These are phyloP conservation scores for Phymatocera aterrima DNA, from an alignment of 2,888 invertebrate species.

Conservation along the genomic window DNA sequence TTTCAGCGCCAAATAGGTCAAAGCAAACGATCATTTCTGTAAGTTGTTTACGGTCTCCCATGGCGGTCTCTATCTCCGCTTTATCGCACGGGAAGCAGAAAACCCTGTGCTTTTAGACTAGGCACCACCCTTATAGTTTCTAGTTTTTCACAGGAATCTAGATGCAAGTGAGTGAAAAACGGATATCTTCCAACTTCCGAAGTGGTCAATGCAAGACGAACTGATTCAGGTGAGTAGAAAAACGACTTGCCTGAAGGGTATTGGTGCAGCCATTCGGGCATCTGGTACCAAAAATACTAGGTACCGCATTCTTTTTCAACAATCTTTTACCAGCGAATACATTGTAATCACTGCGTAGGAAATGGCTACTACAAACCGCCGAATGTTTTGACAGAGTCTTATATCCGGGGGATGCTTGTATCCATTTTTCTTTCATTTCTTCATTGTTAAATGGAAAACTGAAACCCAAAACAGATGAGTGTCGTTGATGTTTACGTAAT, in stretches of 20 bases:
- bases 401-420: slow-evolving; percentile 38
- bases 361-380: slow-evolving; percentile 41
- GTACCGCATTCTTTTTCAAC: slow-evolving; percentile 41
- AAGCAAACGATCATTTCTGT: no score
- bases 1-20: no score
- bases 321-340: slow-evolving; percentile 19
- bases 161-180: no score
- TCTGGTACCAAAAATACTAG: slow-evolving; percentile 28
- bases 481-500: background rate
- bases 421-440: slow-evolving; percentile 40
- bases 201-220: no score
- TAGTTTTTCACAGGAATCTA: no score
- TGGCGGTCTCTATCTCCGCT: no score
- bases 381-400: slow-evolving; percentile 43
- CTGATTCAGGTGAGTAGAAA: no score
- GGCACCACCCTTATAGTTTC: no score
- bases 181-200: no score
- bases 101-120: no score
- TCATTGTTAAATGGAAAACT: slow-evolving; percentile 20
- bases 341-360: slow-evolving; percentile 34
- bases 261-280: background rate
- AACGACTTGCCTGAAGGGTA: background rate
- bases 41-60: no score
- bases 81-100: no score
- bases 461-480: background rate